Percentiles rank a stretch among this genome's conserved stretches.
These are phyloP conservation scores for Eulemur mongoz DNA, from an alignment of 2,797 vertebrate genomes.

Conservation along the genomic window DNA sequence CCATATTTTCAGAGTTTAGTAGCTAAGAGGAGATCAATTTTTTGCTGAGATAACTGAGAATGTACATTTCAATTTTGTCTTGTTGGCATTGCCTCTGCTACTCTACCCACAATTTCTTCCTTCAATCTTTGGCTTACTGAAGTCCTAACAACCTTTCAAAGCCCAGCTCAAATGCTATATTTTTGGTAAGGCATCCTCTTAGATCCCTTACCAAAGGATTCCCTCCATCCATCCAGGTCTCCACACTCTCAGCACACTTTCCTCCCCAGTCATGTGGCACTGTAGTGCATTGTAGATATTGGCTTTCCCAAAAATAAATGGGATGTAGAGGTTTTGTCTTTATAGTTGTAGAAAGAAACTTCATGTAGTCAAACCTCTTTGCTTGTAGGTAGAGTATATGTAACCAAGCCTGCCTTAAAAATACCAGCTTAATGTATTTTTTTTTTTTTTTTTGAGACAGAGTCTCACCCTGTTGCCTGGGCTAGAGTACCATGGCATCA, in stretches of 20 bases:
- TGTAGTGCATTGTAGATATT: background rate
- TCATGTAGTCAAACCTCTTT: background rate
- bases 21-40: background rate
- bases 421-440: conserved; percentile 30
- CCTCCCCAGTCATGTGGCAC: background rate
- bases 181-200: background rate
- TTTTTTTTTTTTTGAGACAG: background rate
- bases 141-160: background rate
- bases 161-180: background rate
- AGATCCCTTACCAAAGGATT: background rate
- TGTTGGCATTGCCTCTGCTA: background rate
- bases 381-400: background rate
- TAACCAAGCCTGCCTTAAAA: background rate
- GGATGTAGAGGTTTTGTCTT: background rate
- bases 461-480: no score
- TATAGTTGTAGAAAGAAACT: background rate
- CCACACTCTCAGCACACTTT: background rate
- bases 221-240: background rate
- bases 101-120: background rate
- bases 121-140: background rate
- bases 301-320: background rate
- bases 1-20: background rate
- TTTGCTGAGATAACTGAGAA: background rate
- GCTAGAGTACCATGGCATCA: no score
- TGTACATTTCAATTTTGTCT: background rate